Evolutionary conservation across 2,797 vertebrate species (phyloP).

Genomic region (Hemibagrus guttatus): DNA sequence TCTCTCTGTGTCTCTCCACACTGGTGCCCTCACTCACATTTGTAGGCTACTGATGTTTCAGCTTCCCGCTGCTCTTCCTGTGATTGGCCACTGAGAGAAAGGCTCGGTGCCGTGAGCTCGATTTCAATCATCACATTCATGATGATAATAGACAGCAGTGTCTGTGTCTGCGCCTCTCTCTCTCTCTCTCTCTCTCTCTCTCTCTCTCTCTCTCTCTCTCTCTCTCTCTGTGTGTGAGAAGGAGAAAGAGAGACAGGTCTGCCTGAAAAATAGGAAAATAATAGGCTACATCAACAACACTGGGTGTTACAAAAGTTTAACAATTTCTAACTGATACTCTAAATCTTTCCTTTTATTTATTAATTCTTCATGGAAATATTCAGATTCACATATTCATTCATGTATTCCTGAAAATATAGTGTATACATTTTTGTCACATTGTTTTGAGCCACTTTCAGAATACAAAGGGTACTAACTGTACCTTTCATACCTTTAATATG

Average conservation of each 20-base stretch:
- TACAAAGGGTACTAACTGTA: neutral
- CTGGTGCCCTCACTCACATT: conserved; percentile 25
- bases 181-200: no score
- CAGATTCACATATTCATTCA: no score
- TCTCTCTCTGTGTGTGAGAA: neutral
- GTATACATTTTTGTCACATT: neutral
- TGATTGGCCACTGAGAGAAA: conserved; percentile 50
- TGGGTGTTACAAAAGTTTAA: no score
- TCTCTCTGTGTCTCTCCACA: conserved; percentile 12
- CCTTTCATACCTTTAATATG: neutral
- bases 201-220: neutral
- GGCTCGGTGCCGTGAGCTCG: conserved; percentile 22
- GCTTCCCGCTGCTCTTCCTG: conserved; percentile 47
- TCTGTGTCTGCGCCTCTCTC: neutral
- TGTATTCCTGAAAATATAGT: neutral
- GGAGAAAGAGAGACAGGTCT: neutral
- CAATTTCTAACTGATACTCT: neutral
- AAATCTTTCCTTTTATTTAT: neutral
- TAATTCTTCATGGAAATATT: neutral
- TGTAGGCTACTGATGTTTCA: conserved; percentile 53
- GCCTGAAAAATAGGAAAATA: neutral
- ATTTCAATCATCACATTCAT: conserved; percentile 41
- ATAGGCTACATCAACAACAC: neutral
- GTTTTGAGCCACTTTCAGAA: neutral
- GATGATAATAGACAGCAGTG: conserved; percentile 35